A percentile compares a stretch with the other conserved stretches of the same genome.
phyloP scores from a whole-genome alignment of 2,113 vertebrate genomes.

The Indicator indicator region DNA sequence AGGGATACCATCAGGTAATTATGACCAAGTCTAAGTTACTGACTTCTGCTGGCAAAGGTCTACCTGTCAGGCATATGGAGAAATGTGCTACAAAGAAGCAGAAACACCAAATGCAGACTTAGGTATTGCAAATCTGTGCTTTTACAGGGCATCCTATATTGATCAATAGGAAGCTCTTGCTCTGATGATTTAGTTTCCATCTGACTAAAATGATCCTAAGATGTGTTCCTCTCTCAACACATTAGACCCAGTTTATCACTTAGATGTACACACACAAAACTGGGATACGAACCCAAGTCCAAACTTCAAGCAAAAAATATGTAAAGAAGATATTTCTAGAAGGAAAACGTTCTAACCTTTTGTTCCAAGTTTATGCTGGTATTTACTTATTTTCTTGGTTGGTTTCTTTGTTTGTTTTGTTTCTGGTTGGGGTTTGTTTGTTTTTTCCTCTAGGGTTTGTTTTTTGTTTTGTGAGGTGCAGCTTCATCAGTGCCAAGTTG shows the following conservation, averaged over 20 bases:
- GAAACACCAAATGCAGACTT: background rate
- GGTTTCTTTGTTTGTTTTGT: background rate
- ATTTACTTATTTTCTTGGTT: background rate
- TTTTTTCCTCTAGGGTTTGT: background rate
- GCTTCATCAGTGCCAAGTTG: too few relatives aligned
- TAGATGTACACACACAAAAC: background rate
- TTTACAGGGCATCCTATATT: background rate
- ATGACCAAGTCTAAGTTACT: constrained; percentile 23
- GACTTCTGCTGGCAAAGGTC: constrained; percentile 5
- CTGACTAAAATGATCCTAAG: background rate
- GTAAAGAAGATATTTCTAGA: background rate
- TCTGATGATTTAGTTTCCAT: background rate
- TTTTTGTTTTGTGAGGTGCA: too few relatives aligned
- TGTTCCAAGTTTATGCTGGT: background rate
- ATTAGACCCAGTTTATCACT: background rate
- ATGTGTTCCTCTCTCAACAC: background rate
- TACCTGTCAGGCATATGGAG: background rate
- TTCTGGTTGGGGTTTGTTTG: too few relatives aligned
- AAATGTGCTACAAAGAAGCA: background rate
- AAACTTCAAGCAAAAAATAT: background rate
- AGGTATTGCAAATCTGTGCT: background rate
- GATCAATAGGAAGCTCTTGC: background rate
- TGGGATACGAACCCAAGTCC: background rate
- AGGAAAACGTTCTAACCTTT: background rate
- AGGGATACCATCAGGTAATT: constrained; percentile 53